Conservation (phyloP, 1,140 invertebrate genomes). For the Mamestra configurata region DNA sequence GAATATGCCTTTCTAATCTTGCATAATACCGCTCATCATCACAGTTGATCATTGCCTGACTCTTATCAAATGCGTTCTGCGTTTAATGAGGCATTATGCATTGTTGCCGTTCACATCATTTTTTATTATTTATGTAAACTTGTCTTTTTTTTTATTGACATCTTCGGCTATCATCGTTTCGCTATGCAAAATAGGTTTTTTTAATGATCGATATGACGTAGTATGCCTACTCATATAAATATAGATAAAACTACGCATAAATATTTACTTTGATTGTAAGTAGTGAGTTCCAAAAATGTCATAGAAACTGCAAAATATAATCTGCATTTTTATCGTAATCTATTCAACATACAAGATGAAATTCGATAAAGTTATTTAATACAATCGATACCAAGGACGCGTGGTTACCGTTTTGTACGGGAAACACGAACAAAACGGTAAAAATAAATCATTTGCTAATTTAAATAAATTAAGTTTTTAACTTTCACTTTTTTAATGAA, state of each 20-base stretch:
- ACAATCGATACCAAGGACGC: no score
- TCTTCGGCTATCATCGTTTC: neutral
- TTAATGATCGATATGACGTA: neutral
- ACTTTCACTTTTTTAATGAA: constrained; percentile 8
- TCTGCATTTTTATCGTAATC: no score
- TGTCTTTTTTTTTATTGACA: constrained; percentile 11
- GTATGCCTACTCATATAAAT: neutral
- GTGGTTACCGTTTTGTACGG: no score
- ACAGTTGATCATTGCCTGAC: constrained; percentile 45
- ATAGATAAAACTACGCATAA: neutral
- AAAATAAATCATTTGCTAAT: neutral
- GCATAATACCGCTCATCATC: constrained; percentile 62
- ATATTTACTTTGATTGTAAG: neutral
- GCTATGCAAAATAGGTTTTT: neutral
- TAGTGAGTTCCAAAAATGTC: neutral
- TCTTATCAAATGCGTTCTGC: constrained; percentile 50
- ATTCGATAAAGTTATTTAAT: no score
- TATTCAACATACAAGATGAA: no score
- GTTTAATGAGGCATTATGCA: constrained; percentile 48
- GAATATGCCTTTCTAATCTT: constrained; percentile 70
- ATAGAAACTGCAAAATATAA: neutral
- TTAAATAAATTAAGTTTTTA: neutral
- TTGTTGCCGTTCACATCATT: neutral
- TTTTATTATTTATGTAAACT: constrained; percentile 31
- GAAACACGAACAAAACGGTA: no score